Percentiles rank a stretch among this genome's conserved stretches.
These are phyloP conservation scores for Onychomys arenicola DNA, from an alignment of 2,797 vertebrate species.

Conservation along the genomic window DNA sequence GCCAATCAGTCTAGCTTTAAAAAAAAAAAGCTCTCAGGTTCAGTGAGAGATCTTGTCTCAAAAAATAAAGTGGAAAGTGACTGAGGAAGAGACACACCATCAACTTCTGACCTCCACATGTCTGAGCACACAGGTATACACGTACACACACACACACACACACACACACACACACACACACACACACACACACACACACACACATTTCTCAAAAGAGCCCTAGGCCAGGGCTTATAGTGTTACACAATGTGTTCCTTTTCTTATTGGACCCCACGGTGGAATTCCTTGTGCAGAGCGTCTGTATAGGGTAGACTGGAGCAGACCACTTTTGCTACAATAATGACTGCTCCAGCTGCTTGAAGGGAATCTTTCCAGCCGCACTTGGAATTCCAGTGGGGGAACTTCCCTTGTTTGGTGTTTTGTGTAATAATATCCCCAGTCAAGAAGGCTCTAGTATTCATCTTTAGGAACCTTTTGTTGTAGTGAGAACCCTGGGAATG, in stretches of 20 bases:
- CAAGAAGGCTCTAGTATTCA: not conserved
- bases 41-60: not conserved
- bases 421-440: not conserved
- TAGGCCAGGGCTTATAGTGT: too few species aligned
- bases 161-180: not conserved
- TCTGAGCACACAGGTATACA: not conserved
- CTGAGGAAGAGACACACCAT: not conserved
- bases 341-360: not conserved
- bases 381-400: not conserved
- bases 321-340: not conserved
- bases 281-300: slow-evolving; percentile 19
- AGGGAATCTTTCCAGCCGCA: not conserved
- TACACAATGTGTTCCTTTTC: not conserved
- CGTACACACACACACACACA: not conserved
- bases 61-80: not conserved
- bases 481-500: not conserved
- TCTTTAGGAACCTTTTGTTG: not conserved
- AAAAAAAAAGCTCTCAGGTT: not conserved
- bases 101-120: not conserved
- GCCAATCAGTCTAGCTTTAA: not conserved
- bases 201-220: not conserved
- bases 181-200: not conserved
- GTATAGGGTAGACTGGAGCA: not conserved
- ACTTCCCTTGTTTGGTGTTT: not conserved
- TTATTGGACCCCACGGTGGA: not conserved